These are phyloP conservation scores for Linurgus olivaceus DNA, from an alignment of 2,797 vertebrate species.

Conservation along the genomic window DNA sequence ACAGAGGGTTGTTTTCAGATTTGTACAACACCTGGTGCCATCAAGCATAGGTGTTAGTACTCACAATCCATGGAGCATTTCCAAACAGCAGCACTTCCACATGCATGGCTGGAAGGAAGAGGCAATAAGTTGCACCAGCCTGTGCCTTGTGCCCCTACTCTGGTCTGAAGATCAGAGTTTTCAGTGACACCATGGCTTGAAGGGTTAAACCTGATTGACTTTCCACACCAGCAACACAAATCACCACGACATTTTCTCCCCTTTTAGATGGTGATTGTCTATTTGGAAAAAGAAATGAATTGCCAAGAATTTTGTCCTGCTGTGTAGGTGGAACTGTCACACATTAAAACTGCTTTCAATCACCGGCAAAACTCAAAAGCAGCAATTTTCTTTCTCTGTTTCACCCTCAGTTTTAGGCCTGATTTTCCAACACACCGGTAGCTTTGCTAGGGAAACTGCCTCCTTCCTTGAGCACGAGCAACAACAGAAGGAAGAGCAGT, in stretches of 20 bases:
- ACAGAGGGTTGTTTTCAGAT: background rate
- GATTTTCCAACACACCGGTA: background rate
- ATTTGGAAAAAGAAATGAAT: background rate
- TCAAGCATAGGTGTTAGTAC: background rate
- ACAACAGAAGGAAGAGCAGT: background rate
- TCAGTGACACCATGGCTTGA: background rate
- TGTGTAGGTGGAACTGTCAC: conserved; percentile 6
- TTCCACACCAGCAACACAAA: background rate
- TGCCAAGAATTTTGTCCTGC: background rate
- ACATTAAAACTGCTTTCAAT: background rate
- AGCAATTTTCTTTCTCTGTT: background rate
- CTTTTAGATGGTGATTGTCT: background rate
- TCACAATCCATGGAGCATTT: background rate
- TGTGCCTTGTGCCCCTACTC: background rate
- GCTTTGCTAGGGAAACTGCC: background rate
- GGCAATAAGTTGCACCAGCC: background rate
- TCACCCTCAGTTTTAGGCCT: background rate
- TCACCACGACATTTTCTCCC: background rate
- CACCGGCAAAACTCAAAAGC: background rate
- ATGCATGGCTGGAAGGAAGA: background rate
- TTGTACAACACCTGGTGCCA: background rate
- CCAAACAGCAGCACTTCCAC: background rate
- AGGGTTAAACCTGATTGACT: background rate
- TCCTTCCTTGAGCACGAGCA: background rate
- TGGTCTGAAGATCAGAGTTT: background rate